Percentiles rank a stretch among this genome's conserved stretches.
Evolutionary conservation across 2,113 vertebrate genomes (phyloP).

Genomic region (Taurulus bubalis): DNA sequence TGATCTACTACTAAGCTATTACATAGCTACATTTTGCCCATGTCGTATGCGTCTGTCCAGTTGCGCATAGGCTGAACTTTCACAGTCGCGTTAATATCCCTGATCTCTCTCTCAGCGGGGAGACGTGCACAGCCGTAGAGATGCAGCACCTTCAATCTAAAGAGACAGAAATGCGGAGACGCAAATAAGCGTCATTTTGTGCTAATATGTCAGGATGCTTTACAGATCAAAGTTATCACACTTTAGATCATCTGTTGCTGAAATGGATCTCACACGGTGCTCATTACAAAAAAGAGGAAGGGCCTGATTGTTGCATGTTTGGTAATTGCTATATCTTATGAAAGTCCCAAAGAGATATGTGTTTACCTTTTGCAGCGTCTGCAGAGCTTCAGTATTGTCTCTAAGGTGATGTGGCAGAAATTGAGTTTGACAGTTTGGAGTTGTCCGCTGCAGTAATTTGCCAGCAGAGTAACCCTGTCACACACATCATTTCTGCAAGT

Average conservation of each 20-base stretch:
- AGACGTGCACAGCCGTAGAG: slow-evolving; percentile 68
- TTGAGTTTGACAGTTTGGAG: slow-evolving; percentile 77
- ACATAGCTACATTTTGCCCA: not conserved
- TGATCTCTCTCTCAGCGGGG: slow-evolving; percentile 61
- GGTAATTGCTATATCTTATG: not conserved
- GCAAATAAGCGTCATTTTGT: not conserved
- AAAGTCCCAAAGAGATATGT: not conserved
- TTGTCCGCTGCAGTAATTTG: slow-evolving; percentile 70
- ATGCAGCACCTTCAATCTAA: slow-evolving; percentile 76
- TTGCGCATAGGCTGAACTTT: slow-evolving; percentile 54
- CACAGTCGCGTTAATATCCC: slow-evolving; percentile 63
- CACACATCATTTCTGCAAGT: not conserved
- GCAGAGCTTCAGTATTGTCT: slow-evolving; percentile 68
- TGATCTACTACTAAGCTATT: not conserved
- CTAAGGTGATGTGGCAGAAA: slow-evolving; percentile 75
- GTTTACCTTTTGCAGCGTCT: slow-evolving; percentile 60
- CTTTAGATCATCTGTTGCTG: not conserved
- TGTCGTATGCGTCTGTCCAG: not conserved
- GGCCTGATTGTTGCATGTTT: not conserved
- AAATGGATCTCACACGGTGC: not conserved
- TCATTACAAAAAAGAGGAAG: not conserved
- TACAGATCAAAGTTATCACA: not conserved
- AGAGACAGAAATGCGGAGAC: slow-evolving; percentile 13
- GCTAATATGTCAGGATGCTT: not conserved
- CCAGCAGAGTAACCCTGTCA: slow-evolving; percentile 66